Evolutionary conservation across 1,140 invertebrate species (phyloP).

Genomic region (Cylas formicarius): DNA sequence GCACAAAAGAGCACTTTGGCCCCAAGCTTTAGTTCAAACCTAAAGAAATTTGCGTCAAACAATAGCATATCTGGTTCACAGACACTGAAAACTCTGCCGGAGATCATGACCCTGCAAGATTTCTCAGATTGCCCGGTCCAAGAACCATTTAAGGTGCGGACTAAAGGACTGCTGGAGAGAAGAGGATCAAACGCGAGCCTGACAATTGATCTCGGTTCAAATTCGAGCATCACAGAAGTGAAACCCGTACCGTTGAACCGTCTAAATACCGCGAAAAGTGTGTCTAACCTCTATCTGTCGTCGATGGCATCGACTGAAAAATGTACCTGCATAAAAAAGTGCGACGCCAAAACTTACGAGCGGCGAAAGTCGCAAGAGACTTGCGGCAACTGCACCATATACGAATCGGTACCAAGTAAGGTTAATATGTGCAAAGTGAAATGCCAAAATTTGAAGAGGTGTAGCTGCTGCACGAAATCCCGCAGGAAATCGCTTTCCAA

Average conservation of each 20-base stretch:
- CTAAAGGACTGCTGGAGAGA: constrained; percentile 64
- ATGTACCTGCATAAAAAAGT: constrained; percentile 28
- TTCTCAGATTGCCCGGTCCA: constrained; percentile 44
- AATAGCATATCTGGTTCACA: constrained; percentile 41
- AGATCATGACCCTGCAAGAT: constrained; percentile 58
- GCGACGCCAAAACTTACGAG: constrained; percentile 20
- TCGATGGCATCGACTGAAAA: constrained; percentile 26
- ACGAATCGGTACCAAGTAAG: constrained; percentile 36
- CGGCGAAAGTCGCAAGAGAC: constrained; percentile 36
- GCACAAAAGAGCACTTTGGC: constrained; percentile 25
- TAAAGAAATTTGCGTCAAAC: constrained; percentile 41
- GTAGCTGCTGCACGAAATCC: constrained; percentile 34
- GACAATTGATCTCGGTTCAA: constrained; percentile 48
- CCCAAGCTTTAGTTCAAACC: constrained; percentile 33
- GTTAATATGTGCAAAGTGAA: constrained; percentile 27
- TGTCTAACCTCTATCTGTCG: constrained; percentile 38
- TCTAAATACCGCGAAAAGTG: constrained; percentile 37
- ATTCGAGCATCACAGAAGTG: constrained; percentile 28
- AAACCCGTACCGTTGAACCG: constrained; percentile 24
- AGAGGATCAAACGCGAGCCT: constrained; percentile 81
- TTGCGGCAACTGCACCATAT: constrained; percentile 39
- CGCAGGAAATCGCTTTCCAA: constrained; percentile 49
- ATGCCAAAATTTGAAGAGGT: constrained; percentile 28
- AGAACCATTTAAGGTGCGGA: constrained; percentile 46
- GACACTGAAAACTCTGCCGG: constrained; percentile 55